Evolutionary conservation across 2,797 vertebrate genomes (phyloP).

Genomic region (Dermochelys coriacea): DNA sequence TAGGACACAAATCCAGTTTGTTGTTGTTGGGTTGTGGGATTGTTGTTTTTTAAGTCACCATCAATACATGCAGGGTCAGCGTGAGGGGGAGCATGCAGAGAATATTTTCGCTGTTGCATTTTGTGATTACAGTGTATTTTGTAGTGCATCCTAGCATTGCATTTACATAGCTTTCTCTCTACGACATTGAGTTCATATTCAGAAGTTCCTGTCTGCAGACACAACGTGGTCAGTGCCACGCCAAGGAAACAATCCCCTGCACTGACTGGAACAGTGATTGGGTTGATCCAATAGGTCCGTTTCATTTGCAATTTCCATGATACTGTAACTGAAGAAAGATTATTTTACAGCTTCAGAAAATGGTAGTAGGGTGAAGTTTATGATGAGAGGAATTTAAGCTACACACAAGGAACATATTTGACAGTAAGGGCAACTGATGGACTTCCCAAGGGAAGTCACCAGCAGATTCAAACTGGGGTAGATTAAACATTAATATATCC

Average conservation of each 20-base stretch:
- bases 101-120: background rate
- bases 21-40: background rate
- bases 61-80: background rate
- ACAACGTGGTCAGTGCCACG: background rate
- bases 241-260: background rate
- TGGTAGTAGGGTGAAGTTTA: background rate
- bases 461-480: conserved; percentile 27
- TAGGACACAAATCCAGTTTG: background rate
- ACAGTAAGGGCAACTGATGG: background rate
- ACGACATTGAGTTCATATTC: background rate
- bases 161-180: background rate
- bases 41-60: background rate
- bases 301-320: background rate
- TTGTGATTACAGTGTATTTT: background rate
- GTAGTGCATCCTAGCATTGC: background rate
- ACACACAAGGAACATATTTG: background rate
- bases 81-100: background rate
- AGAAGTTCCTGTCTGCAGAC: background rate
- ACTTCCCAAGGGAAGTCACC: conserved; percentile 16
- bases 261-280: background rate
- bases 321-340: background rate
- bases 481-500: background rate
- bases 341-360: background rate
- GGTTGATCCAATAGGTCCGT: background rate
- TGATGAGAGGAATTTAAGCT: background rate